phyloP scores from a whole-genome alignment of 2,888 invertebrate genomes.

The Orthosia incerta region DNA sequence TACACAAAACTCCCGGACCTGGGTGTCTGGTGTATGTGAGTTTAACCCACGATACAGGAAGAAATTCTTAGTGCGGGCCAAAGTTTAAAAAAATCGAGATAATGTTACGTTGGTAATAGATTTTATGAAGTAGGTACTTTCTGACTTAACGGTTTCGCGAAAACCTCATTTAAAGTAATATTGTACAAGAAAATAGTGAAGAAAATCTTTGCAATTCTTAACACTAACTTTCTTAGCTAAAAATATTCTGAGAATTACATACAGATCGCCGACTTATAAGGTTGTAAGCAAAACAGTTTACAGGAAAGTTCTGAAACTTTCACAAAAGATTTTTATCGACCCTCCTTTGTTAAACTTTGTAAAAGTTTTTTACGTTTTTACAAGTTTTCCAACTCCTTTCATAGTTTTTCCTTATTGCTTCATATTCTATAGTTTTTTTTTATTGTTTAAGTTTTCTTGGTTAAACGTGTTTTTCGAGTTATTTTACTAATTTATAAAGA shows the following conservation, averaged over 20 bases:
- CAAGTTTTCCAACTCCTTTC: slow-evolving; percentile 57
- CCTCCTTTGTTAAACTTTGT: slow-evolving; percentile 60
- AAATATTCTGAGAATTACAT: slow-evolving; percentile 43
- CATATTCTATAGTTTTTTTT: slow-evolving; percentile 37
- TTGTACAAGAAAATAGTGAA: not conserved
- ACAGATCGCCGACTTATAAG: slow-evolving; percentile 52
- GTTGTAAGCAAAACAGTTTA: slow-evolving; percentile 64
- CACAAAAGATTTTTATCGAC: slow-evolving; percentile 66
- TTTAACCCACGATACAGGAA: no score
- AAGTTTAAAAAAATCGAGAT: no score
- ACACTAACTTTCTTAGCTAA: not conserved
- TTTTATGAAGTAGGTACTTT: no score
- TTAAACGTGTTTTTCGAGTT: slow-evolving; percentile 22
- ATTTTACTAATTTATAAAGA: slow-evolving; percentile 17
- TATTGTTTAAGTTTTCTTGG: slow-evolving; percentile 11
- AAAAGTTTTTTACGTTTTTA: slow-evolving; percentile 58
- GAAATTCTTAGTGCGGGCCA: no score
- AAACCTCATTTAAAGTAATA: not conserved
- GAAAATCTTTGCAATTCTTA: not conserved
- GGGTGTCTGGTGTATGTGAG: no score
- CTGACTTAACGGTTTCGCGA: not conserved
- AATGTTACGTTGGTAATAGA: no score
- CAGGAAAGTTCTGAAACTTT: slow-evolving; percentile 58
- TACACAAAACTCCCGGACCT: no score
- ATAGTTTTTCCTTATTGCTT: slow-evolving; percentile 61